These are phyloP conservation scores for Trematocara marginatum DNA, from an alignment of 2,113 vertebrate species.

Conservation along the genomic window DNA sequence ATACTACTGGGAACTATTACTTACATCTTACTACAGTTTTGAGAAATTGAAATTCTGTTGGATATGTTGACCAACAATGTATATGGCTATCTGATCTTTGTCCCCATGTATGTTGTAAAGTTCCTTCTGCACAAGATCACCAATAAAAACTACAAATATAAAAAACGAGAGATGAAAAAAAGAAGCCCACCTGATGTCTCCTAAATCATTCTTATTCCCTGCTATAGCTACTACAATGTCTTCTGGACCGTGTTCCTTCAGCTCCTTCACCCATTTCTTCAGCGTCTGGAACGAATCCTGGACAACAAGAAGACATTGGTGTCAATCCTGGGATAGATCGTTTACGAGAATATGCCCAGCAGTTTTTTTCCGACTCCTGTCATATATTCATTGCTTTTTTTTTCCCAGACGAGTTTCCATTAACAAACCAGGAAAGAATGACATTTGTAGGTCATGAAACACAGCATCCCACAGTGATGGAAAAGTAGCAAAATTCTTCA, in stretches of 20 bases:
- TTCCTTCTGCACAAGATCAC: neutral
- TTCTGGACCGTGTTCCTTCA: slow-evolving; percentile 95
- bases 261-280: slow-evolving; percentile 98
- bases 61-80: neutral
- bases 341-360: neutral
- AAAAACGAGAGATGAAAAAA: neutral
- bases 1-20: neutral
- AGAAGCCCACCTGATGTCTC: slow-evolving; percentile 85
- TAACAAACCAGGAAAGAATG: slow-evolving; percentile 31
- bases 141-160: neutral
- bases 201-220: slow-evolving; percentile 96
- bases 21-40: neutral
- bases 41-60: neutral
- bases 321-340: neutral
- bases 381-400: neutral
- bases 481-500: slow-evolving; percentile 14
- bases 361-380: neutral
- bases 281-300: slow-evolving; percentile 97
- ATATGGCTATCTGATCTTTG: neutral
- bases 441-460: slow-evolving; percentile 6
- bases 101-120: neutral
- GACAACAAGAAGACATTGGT: slow-evolving; percentile 20
- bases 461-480: neutral
- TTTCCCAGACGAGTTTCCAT: slow-evolving; percentile 21
- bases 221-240: slow-evolving; percentile 97